Evolutionary conservation across 2,113 vertebrate genomes (phyloP), one percentile per base, ranked within the genome.

Genomic region (Thinocorus orbignyianus): DNA sequence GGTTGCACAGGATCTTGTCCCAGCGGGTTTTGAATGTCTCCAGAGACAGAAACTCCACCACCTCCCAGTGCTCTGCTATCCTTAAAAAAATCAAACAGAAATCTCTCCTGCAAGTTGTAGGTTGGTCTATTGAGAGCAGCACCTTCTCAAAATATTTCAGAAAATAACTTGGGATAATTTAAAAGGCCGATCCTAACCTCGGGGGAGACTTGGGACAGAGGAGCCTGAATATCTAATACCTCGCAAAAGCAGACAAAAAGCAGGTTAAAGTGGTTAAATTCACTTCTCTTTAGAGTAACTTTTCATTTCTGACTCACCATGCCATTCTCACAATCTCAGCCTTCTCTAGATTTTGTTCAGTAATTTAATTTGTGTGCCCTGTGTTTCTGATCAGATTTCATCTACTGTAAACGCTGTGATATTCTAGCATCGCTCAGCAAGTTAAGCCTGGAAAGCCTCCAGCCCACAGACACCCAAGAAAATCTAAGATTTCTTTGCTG

Each of bases 391-490:
- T 86, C 81, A 35, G 48, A 61, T 48, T 73, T 71, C 52, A 52
- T 49, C 74, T 39, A 6, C 79, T 13, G 13, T 2, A 55, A 85
- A 69, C 1, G 0, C 44, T 31, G 81, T 20, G 28, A n/a, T 49
- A 33, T 3, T n/a, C 61, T 44, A 70, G 76, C 58, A 26, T 4
- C 73, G 31, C 4, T 1, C 20, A 7, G 30, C 0, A 1, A 92
- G 64, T 57, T 78, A 51, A 81, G 81, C 57, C 80, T 54, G 51
- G 79, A 88, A 66, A 3, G 60, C 68, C 82, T 92, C 64, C 90
- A 79, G 54, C 88, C 82, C 88, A 83, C 71, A 71, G 72, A 20
- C 30, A 92, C 24, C 60, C 71, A 64, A 86, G 87, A 74, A 94
- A 74, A 88, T 17, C 33, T 13, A 61, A 76, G 74, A 70, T 60